Evolutionary conservation across 2,888 invertebrate genomes (phyloP).

Genomic region (Geotrupes spiniger): DNA sequence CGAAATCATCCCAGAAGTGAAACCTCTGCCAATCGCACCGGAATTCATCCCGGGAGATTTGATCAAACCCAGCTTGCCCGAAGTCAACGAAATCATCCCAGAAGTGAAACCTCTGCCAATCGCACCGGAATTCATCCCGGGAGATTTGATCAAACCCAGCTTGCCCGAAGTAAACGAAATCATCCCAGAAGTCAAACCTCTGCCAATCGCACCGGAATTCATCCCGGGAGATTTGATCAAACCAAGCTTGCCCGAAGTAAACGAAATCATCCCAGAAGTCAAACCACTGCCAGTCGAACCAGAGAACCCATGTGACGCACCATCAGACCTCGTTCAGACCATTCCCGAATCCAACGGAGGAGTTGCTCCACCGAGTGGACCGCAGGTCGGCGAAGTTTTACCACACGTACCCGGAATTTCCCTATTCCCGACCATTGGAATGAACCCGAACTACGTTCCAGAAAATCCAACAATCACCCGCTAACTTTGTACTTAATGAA

Average conservation of each 20-base stretch:
- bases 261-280: slow-evolving; percentile 7
- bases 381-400: not conserved
- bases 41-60: not conserved
- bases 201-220: not conserved
- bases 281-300: slow-evolving; percentile 6
- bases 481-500: too few species aligned
- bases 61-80: not conserved
- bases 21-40: slow-evolving; percentile 7
- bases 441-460: slow-evolving; percentile 9
- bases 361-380: slow-evolving; percentile 3
- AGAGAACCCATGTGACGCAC: slow-evolving; percentile 6
- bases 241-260: not conserved
- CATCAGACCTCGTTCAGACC: slow-evolving; percentile 5
- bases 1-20: not conserved
- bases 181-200: not conserved
- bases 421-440: not conserved
- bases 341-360: slow-evolving; percentile 3
- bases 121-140: not conserved
- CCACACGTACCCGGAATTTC: not conserved
- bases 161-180: not conserved
- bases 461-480: slow-evolving; percentile 9
- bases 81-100: not conserved
- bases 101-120: not conserved
- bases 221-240: not conserved
- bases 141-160: not conserved